phyloP scores from a whole-genome alignment of 2,888 invertebrate genomes.

The Pammene aurita region DNA sequence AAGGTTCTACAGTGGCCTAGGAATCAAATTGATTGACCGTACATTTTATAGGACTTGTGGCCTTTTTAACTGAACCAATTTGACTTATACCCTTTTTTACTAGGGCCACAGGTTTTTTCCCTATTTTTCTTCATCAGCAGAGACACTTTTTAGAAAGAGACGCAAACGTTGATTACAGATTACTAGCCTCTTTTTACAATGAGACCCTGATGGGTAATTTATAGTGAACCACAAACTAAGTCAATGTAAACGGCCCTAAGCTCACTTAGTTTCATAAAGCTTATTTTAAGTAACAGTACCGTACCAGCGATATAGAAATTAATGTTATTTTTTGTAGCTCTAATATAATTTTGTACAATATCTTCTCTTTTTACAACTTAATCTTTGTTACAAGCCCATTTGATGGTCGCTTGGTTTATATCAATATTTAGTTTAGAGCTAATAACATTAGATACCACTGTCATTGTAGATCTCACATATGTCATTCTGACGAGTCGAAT shows the following conservation, averaged over 20 bases:
- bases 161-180: no score
- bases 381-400: conserved; percentile 69
- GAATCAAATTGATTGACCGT: background rate
- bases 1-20: no score
- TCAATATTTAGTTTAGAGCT: conserved; percentile 39
- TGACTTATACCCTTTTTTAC: no score
- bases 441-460: conserved; percentile 28
- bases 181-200: no score
- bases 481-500: background rate
- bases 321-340: conserved; percentile 8
- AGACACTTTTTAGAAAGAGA: no score
- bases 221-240: no score
- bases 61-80: no score
- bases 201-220: no score
- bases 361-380: conserved; percentile 50
- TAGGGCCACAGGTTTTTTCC: no score
- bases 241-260: background rate
- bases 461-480: background rate
- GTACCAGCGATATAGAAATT: conserved; percentile 22
- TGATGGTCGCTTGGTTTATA: conserved; percentile 70
- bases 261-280: conserved; percentile 39
- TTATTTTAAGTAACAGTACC: conserved; percentile 12
- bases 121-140: no score
- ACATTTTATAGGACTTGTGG: background rate
- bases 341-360: conserved; percentile 18